A percentile compares a stretch with the other conserved stretches of the same genome.
Conservation (phyloP, 64 coral and sea anemone species). For the Pachyseris speciosa region DNA sequence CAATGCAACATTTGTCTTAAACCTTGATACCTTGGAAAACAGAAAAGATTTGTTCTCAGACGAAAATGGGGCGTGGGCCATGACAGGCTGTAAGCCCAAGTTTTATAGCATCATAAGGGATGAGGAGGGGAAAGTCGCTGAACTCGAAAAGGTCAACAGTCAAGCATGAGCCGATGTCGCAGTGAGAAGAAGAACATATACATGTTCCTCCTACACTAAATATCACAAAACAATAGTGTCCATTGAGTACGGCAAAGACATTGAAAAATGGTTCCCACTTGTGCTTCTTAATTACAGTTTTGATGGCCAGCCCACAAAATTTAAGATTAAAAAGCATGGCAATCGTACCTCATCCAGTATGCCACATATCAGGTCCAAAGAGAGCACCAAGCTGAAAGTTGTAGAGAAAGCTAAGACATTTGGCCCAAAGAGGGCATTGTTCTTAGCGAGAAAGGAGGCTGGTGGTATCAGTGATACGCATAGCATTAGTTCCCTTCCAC, state of each 20-base stretch:
- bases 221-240: conserved; percentile 70
- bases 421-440: conserved; percentile 47
- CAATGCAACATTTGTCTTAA: conserved; percentile 57
- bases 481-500: conserved; percentile 53
- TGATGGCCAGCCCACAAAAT: conserved; percentile 37
- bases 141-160: conserved; percentile 15
- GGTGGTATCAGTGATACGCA: conserved; percentile 17
- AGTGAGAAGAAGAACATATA: conserved; percentile 55
- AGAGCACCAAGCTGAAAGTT: conserved; percentile 18
- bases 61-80: conserved; percentile 48
- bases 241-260: conserved; percentile 50
- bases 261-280: conserved; percentile 57
- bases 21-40: conserved; percentile 5
- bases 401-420: conserved; percentile 11
- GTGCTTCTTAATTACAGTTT: conserved; percentile 54
- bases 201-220: conserved; percentile 46
- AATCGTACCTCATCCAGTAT: conserved; percentile 3
- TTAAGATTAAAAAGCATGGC: conserved; percentile 32
- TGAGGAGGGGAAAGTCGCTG: conserved; percentile 14
- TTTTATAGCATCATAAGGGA: conserved; percentile 48
- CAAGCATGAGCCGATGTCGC: conserved; percentile 14
- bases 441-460: conserved; percentile 25
- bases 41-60: conserved; percentile 61
- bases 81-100: conserved; percentile 55
- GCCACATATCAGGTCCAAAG: conserved; percentile 31